A percentile compares a stretch with the other conserved stretches of the same genome.
Evolutionary conservation across 2,113 vertebrate genomes (phyloP).

Genomic region (Tonatia bakeri): DNA sequence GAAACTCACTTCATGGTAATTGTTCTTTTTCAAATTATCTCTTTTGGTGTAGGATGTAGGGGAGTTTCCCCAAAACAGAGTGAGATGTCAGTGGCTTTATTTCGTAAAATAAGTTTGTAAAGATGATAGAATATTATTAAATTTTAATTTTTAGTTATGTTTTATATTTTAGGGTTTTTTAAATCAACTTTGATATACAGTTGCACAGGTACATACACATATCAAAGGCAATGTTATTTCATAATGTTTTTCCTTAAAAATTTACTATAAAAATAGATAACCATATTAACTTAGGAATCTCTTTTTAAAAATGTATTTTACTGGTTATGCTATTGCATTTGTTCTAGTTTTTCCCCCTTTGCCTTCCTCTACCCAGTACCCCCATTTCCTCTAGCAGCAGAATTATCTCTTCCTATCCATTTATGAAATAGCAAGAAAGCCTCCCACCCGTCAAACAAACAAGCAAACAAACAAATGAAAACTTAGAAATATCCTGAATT

Average conservation of each 20-base stretch:
- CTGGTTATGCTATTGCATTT: too few species aligned
- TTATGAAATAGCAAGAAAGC: not conserved
- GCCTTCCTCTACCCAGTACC: too few species aligned
- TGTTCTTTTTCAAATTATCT: not conserved
- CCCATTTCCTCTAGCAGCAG: not conserved
- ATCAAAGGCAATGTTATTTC: not conserved
- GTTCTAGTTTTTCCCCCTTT: too few species aligned
- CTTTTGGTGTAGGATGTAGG: not conserved
- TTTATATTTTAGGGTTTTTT: not conserved
- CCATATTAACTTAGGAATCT: not conserved
- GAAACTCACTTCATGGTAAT: not conserved
- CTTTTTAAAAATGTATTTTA: too few species aligned
- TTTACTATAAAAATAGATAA: not conserved
- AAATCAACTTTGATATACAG: not conserved
- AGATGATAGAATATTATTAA: not conserved
- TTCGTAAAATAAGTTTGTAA: conserved; percentile 15
- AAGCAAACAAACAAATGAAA: not conserved
- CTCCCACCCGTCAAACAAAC: not conserved
- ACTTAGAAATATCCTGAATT: not conserved
- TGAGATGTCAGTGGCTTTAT: not conserved
- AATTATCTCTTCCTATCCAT: not conserved
- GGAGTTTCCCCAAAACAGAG: conserved; percentile 3
- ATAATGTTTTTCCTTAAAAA: not conserved
- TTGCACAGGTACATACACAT: not conserved
- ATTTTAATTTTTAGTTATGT: not conserved